Percentiles rank a stretch among this genome's conserved stretches.
phyloP scores from a whole-genome alignment of 2,888 invertebrate species.

The Drosophila subsilvestris region DNA sequence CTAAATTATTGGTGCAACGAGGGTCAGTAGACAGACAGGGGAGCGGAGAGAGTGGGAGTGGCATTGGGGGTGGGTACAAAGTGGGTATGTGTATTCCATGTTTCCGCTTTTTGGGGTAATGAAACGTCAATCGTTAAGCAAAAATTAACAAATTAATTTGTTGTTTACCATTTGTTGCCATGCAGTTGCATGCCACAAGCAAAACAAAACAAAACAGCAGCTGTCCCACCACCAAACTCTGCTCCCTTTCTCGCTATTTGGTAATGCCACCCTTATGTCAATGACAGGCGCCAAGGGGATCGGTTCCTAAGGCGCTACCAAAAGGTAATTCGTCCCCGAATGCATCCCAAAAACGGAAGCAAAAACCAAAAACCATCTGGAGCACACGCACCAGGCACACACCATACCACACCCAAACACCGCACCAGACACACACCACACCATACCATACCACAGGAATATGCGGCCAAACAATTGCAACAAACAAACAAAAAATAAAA shows the following conservation, averaged over 20 bases:
- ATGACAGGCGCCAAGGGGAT: neutral
- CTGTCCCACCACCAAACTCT: constrained; percentile 14
- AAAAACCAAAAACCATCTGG: constrained; percentile 28
- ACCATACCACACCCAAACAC: neutral
- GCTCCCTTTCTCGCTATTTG: neutral
- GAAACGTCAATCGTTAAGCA: constrained; percentile 10
- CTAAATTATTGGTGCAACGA: constrained; percentile 2
- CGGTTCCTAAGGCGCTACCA: constrained; percentile 17
- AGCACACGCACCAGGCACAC: constrained; percentile 5
- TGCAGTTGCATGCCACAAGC: constrained; percentile 3
- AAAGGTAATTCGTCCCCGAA: neutral
- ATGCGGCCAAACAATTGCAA: constrained; percentile 16
- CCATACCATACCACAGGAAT: neutral
- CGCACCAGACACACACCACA: too few relatives aligned
- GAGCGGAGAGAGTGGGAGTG: neutral
- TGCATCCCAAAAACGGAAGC: constrained; percentile 38
- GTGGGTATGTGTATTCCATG: constrained; percentile 5
- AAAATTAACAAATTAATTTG: constrained; percentile 35
- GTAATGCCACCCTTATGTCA: constrained; percentile 14
- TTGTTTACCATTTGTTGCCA: constrained; percentile 3
- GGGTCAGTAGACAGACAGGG: neutral
- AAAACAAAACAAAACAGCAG: constrained; percentile 27
- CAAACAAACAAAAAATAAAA: constrained; percentile 4
- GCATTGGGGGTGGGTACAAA: constrained; percentile 1
- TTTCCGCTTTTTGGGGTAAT: constrained; percentile 1